These are phyloP conservation scores for Marasmarcha lunaedactyla DNA, from an alignment of 2,888 invertebrate species.

Conservation along the genomic window DNA sequence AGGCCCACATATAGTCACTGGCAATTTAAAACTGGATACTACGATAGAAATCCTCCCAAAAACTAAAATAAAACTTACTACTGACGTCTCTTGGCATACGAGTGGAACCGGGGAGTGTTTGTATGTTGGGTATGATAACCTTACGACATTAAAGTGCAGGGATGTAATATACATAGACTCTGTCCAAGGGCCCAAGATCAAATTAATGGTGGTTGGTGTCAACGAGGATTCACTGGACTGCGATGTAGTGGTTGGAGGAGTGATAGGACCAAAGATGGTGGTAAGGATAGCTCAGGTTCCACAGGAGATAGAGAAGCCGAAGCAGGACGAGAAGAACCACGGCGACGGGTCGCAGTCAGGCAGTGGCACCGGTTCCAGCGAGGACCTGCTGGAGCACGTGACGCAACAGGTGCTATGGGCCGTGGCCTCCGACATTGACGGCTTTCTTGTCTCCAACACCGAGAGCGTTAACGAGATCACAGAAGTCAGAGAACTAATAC, in stretches of 20 bases:
- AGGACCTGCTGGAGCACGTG: constrained; percentile 15
- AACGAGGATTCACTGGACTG: constrained; percentile 31
- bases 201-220: constrained; percentile 14
- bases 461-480: neutral
- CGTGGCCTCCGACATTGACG: constrained; percentile 16
- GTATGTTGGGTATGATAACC: constrained; percentile 38
- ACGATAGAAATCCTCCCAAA: constrained; percentile 19
- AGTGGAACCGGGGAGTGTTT: constrained; percentile 40
- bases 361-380: neutral
- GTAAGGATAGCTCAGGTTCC: neutral
- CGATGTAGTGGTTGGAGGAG: constrained; percentile 43
- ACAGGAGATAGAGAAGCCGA: neutral
- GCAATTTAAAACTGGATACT: constrained; percentile 13
- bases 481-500: constrained; percentile 1
- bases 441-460: constrained; percentile 10
- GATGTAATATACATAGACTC: constrained; percentile 21
- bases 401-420: constrained; percentile 16
- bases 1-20: constrained; percentile 17
- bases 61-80: constrained; percentile 30
- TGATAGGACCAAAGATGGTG: constrained; percentile 31
- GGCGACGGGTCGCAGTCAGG: neutral
- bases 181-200: neutral
- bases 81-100: constrained; percentile 37
- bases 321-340: neutral
- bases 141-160: constrained; percentile 34